Conservation (phyloP, 2,113 vertebrate genomes). For the Megaptera novaeangliae region DNA sequence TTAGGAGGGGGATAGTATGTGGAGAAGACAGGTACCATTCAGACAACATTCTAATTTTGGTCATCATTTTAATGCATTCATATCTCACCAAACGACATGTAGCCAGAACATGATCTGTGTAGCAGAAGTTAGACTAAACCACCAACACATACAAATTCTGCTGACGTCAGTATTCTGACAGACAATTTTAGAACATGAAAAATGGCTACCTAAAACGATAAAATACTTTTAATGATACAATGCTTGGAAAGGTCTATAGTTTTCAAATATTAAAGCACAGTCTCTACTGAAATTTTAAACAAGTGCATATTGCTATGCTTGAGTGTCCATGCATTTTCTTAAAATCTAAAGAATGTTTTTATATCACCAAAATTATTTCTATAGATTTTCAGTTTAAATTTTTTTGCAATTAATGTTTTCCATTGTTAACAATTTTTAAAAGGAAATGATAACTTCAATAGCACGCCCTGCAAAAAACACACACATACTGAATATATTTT, state of each 20-base stretch:
- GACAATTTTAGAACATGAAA: slow-evolving; percentile 18
- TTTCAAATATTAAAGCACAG: slow-evolving; percentile 33
- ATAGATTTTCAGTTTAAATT: neutral
- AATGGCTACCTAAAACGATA: neutral
- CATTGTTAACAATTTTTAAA: neutral
- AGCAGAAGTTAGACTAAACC: neutral
- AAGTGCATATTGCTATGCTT: neutral
- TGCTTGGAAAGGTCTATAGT: neutral
- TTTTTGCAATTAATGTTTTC: neutral
- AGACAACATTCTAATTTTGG: neutral
- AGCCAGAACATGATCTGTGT: neutral
- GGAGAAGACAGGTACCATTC: neutral
- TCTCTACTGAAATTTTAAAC: neutral
- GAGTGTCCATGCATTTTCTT: neutral
- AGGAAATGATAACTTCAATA: neutral
- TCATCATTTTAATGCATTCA: slow-evolving; percentile 9
- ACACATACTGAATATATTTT: neutral
- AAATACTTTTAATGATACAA: slow-evolving; percentile 29
- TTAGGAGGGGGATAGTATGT: neutral
- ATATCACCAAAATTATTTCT: neutral
- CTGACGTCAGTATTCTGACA: neutral
- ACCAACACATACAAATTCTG: neutral
- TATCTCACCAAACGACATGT: neutral
- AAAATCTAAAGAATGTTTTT: slow-evolving; percentile 6
- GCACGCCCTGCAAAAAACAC: neutral